phyloP scores from a whole-genome alignment of 1,140 invertebrate species.

The Hydropsyche tenuis region DNA sequence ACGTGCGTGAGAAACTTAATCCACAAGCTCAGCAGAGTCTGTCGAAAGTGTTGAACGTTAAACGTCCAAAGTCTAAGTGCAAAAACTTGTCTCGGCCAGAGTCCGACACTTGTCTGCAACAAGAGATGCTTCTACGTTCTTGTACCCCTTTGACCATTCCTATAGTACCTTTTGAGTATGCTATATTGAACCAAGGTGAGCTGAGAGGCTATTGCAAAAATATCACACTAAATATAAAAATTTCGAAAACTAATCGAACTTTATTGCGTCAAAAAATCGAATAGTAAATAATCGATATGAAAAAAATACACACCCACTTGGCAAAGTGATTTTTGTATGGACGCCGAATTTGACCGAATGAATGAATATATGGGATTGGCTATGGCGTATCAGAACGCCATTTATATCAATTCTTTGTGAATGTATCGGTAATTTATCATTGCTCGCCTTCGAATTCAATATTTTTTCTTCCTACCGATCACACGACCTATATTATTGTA shows the following conservation, averaged over 20 bases:
- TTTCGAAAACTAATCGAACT: too few relatives aligned
- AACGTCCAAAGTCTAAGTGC: slow-evolving; percentile 24
- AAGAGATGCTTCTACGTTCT: background rate
- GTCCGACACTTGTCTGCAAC: slow-evolving; percentile 22
- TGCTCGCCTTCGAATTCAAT: slow-evolving; percentile 12
- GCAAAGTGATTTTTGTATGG: background rate
- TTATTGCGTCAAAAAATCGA: too few relatives aligned
- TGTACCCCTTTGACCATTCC: too few relatives aligned
- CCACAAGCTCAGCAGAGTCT: background rate
- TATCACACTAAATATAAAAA: too few relatives aligned
- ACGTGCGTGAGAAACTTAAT: slow-evolving; percentile 10
- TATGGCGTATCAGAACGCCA: slow-evolving; percentile 18
- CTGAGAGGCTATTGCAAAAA: too few relatives aligned
- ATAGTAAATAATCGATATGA: background rate
- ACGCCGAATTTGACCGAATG: too few relatives aligned
- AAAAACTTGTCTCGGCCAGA: slow-evolving; percentile 25
- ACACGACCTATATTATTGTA: background rate
- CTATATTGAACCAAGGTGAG: too few relatives aligned
- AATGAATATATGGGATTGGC: background rate
- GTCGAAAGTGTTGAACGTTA: slow-evolving; percentile 11
- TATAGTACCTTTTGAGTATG: too few relatives aligned
- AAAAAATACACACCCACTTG: background rate
- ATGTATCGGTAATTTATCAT: slow-evolving; percentile 31
- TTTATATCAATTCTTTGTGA: slow-evolving; percentile 33
- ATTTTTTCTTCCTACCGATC: background rate